Base-by-base conservation (phyloP, 2,113 vertebrate genomes). In the Opisthocomus hoazin region DNA sequence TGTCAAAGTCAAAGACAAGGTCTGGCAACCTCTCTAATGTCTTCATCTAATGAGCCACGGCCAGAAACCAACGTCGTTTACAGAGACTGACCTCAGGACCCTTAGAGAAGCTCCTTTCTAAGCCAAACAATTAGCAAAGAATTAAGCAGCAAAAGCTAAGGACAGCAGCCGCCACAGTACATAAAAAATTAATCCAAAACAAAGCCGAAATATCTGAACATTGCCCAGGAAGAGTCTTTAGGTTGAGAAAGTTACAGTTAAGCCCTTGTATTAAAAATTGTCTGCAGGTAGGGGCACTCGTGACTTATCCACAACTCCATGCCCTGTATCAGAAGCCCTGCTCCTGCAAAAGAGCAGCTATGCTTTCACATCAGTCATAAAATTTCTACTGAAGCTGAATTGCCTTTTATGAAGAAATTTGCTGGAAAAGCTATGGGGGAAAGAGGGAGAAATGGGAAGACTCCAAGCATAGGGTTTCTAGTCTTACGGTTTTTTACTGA, bases 1-100 rank as follows among this genome's bases (percentile, higher is more conserved):
- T 94, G 84, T 80, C 84, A 92, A 87, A 95, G 83, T 79, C 93
- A 95, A 87, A 94, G 60, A 5, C 37, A 56, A 90, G 71, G 70
- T 89, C 86, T 91, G 61, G 65, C 36, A 82, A 82, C 48, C 65
- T 84, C 88, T 82, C 37, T 71, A 84, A 93, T 41, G 15, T 45
- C 86, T 91, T 84, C 50, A 79, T 74, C 41, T 92, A 93, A 96
- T 70, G 86, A 96, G 86, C 77, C 19, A 6, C 0, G 7, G 41
- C 20, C 41, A 89, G 73, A 84, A 75, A 61, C 12, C 21, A 50
- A 2, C 0, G 1, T 23, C 4, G 0, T 60, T 84, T 37, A 36
- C 24, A 82, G 57, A 61, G 13, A 15, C 17, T 93, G 94, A 96
- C 91, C 80, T 54, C n/a, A 5, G 32, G 34, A 82, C 76, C 84